phyloP scores from a whole-genome alignment of 2,888 invertebrate genomes.

The Papilio gigon region DNA sequence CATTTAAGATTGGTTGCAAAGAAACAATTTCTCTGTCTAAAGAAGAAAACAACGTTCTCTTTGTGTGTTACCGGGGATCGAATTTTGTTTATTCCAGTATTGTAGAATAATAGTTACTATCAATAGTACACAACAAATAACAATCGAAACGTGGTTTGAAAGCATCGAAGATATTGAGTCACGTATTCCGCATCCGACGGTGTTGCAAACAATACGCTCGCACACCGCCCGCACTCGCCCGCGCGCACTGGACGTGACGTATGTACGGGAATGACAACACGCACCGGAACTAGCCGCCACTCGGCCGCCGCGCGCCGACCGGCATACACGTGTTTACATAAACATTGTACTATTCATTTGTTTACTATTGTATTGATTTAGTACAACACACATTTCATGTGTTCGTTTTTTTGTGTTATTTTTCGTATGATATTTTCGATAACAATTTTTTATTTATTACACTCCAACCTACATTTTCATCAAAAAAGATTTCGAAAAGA shows the following conservation, averaged over 20 bases:
- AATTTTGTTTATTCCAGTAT: no score
- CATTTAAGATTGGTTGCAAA: no score
- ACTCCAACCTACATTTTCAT: not conserved
- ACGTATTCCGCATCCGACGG: conserved; percentile 15
- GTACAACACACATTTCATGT: not conserved
- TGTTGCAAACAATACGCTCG: conserved; percentile 1
- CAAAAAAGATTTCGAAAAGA: not conserved
- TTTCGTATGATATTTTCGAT: not conserved
- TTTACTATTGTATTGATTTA: conserved; percentile 30
- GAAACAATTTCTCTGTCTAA: not conserved
- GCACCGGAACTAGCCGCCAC: conserved; percentile 24
- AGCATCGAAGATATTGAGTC: conserved; percentile 10
- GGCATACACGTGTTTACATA: conserved; percentile 28
- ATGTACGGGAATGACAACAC: conserved; percentile 34
- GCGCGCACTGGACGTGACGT: conserved; percentile 27
- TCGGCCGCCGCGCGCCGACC: conserved; percentile 5
- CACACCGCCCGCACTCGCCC: not conserved
- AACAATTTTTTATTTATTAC: not conserved
- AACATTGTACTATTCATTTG: conserved; percentile 22
- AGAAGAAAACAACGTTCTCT: no score
- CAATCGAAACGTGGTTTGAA: not conserved
- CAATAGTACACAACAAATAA: not conserved
- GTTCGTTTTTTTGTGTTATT: not conserved
- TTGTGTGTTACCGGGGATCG: no score
- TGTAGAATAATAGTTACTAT: not conserved